Evolutionary conservation across 2,113 vertebrate genomes (phyloP), one percentile per base, ranked within the genome.

Genomic region (Pangasianodon gigas): DNA sequence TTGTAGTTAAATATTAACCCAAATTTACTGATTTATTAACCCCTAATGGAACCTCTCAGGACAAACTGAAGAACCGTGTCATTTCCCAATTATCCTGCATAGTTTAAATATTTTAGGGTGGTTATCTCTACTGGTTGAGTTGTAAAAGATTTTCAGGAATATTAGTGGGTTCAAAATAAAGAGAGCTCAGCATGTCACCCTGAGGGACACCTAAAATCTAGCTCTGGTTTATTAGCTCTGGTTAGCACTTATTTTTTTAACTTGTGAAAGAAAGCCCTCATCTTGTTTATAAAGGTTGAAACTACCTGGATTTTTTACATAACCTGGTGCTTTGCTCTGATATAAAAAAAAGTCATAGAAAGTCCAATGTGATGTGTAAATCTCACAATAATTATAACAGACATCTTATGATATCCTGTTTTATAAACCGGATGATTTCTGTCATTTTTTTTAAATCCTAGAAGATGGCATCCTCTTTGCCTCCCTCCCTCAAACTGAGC

Each of bases 1-100:
- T 26, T 29, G 10, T 46, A 65, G 84, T 85, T 85, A 85, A 69
- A 69, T 69, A 69, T 85, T 69, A 85, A 85, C 60, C 44, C 44
- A 32, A n/a, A 69, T 69, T 18, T n/a, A 85, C 84, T 69, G 16
- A 51, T n/a, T 67, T 51, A 48, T 69, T 85, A 32, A 51, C 41
- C 84, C 24, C 58, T 37, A 48, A 69, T 48, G 51, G 41, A 84
- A n/a, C 2, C 14, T 32, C 48, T n/a, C 19, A 67, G 44, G 60
- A 37, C 44, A 32, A 60, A 44, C 21, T 60, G 37, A 84, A 60
- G 82, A 13, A 26, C 1, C 21, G 21, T 62, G 11, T 60, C 56
- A 46, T 62, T 84, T 46, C 3, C 16, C 46, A 80, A 18, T 29
- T 48, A 51, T n/a, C 13, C 18, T 83, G 81, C 81, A 83, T 83